A percentile compares a stretch with the other conserved stretches of the same genome.
These are phyloP conservation scores for Leptinotarsa rubiginosa DNA, from an alignment of 2,888 invertebrate genomes.

Conservation along the genomic window DNA sequence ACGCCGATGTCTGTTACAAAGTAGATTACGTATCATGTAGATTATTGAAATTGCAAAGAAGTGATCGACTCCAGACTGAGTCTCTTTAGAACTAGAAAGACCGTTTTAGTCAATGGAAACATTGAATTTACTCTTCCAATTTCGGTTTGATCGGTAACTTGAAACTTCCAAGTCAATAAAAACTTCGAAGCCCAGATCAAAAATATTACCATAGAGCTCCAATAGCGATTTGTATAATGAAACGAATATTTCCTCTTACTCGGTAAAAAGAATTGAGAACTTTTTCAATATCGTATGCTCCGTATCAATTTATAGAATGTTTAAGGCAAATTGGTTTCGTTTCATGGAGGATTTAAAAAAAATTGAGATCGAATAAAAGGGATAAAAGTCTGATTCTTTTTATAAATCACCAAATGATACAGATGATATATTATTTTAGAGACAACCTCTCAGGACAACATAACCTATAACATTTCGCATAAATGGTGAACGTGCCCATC, in stretches of 20 bases:
- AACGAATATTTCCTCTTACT: not conserved
- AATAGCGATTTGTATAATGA: conserved; percentile 5
- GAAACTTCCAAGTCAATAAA: not conserved
- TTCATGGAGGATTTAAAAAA: not conserved
- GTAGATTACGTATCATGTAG: not conserved
- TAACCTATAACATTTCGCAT: not conserved
- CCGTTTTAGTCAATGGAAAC: not conserved
- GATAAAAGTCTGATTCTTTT: not conserved
- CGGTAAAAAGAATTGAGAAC: not conserved
- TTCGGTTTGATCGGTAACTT: not conserved
- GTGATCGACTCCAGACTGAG: not conserved
- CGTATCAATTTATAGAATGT: not conserved
- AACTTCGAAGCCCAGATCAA: not conserved
- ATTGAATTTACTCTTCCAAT: conserved; percentile 2
- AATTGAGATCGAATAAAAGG: not conserved
- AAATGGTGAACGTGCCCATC: not conserved
- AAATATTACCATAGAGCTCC: conserved; percentile 5
- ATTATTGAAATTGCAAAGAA: conserved; percentile 3
- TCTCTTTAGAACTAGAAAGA: not conserved
- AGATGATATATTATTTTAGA: not conserved
- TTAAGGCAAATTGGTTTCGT: not conserved
- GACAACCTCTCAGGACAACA: not conserved
- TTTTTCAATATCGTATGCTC: not conserved
- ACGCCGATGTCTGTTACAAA: not conserved
- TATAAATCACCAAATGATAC: not conserved